Evolutionary conservation across 2,888 invertebrate species (phyloP).

Genomic region (Abscondita cerata): DNA sequence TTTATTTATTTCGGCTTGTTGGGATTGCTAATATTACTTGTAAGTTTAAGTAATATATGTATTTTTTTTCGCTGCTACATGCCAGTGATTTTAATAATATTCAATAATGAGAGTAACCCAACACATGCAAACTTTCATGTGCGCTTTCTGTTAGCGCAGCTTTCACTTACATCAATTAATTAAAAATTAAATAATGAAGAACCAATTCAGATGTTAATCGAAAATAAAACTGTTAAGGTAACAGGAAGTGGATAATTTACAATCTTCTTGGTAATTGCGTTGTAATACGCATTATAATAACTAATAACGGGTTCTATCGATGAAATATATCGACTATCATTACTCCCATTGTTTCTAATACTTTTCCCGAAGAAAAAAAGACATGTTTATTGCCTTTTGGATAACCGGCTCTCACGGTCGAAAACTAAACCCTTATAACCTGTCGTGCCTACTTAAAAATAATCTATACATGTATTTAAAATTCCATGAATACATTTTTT

Average conservation of each 20-base stretch:
- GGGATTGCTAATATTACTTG: no score
- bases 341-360: conserved; percentile 5
- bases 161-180: no score
- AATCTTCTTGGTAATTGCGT: neutral
- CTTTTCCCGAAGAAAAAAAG: neutral
- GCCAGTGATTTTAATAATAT: no score
- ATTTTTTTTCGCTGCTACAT: no score
- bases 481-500: conserved; percentile 16
- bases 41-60: no score
- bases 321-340: conserved; percentile 4
- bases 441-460: conserved; percentile 14
- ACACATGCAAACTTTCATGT: no score
- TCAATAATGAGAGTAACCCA: no score
- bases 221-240: neutral
- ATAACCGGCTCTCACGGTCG: conserved; percentile 15
- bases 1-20: no score
- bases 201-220: no score
- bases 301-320: conserved; percentile 13
- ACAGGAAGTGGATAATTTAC: conserved; percentile 4
- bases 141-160: no score
- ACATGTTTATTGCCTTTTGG: neutral
- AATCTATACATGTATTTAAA: conserved; percentile 16
- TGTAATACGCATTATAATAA: neutral
- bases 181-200: no score
- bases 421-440: conserved; percentile 12